phyloP scores from a whole-genome alignment of 2,888 invertebrate species.

The Pollenia labialis region DNA sequence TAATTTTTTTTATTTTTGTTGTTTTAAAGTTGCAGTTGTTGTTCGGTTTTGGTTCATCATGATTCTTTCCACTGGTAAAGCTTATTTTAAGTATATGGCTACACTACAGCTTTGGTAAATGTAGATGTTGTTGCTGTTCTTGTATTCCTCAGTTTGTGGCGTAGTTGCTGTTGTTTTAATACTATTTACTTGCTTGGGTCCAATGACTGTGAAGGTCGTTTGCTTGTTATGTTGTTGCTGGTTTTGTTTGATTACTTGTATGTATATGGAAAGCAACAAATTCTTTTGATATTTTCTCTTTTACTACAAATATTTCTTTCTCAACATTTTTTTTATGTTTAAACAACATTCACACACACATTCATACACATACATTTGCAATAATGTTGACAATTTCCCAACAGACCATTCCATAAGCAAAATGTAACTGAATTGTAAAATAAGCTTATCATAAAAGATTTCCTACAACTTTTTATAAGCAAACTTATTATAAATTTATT shows the following conservation, averaged over 20 bases:
- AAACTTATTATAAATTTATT: too few species aligned
- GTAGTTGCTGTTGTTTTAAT: constrained; percentile 10
- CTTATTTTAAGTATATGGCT: constrained; percentile 28
- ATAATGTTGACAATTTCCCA: too few species aligned
- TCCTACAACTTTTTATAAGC: too few species aligned
- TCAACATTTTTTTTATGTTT: neutral
- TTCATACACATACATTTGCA: neutral
- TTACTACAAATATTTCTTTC: constrained; percentile 61
- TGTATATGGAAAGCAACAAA: constrained; percentile 63
- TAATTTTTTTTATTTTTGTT: constrained; percentile 33
- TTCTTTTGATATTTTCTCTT: constrained; percentile 72
- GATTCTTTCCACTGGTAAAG: constrained; percentile 38
- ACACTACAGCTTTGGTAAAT: constrained; percentile 17
- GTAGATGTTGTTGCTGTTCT: constrained; percentile 24
- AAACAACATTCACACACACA: neutral
- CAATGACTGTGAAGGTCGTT: constrained; percentile 83
- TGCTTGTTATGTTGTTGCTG: constrained; percentile 79
- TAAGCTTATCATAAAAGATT: too few species aligned
- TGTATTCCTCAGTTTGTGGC: neutral
- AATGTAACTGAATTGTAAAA: too few species aligned
- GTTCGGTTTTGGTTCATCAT: constrained; percentile 13
- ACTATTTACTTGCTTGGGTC: constrained; percentile 72
- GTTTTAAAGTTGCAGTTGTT: neutral
- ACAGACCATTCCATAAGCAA: too few species aligned
- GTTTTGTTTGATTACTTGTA: constrained; percentile 23